A percentile compares a stretch with the other conserved stretches of the same genome.
Evolutionary conservation across 2,888 invertebrate species (phyloP).

Genomic region (Apoda limacodes): DNA sequence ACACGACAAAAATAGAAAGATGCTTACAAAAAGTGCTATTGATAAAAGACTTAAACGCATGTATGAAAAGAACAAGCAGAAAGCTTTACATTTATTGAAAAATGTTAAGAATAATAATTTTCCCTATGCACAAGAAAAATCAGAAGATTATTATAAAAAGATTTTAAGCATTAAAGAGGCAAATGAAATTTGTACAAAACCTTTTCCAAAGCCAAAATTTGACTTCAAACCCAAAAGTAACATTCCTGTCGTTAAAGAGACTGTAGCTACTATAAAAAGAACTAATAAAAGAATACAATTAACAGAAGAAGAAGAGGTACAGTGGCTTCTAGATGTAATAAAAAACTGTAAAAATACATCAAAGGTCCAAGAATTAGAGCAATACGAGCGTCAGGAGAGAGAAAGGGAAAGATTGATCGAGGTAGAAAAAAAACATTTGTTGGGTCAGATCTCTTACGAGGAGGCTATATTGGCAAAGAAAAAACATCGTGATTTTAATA

Average conservation of each 20-base stretch:
- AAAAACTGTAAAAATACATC: slow-evolving; percentile 49
- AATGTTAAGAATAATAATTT: slow-evolving; percentile 35
- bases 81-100: slow-evolving; percentile 36
- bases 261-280: slow-evolving; percentile 59
- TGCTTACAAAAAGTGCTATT: slow-evolving; percentile 46
- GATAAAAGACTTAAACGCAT: slow-evolving; percentile 41
- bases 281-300: slow-evolving; percentile 59
- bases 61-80: slow-evolving; percentile 46
- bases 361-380: slow-evolving; percentile 50
- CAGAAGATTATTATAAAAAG: slow-evolving; percentile 32
- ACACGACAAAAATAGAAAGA: slow-evolving; percentile 30
- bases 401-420: slow-evolving; percentile 60
- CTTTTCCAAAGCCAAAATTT: slow-evolving; percentile 25
- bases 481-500: slow-evolving; percentile 53
- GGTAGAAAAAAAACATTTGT: slow-evolving; percentile 70
- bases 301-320: slow-evolving; percentile 55
- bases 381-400: slow-evolving; percentile 49
- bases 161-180: slow-evolving; percentile 32
- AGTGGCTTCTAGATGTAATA: slow-evolving; percentile 59
- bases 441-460: slow-evolving; percentile 69
- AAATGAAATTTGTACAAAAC: slow-evolving; percentile 26
- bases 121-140: slow-evolving; percentile 38
- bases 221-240: slow-evolving; percentile 18
- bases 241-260: slow-evolving; percentile 48
- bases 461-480: slow-evolving; percentile 70